A percentile compares a stretch with the other conserved stretches of the same genome.
These are phyloP conservation scores for Vidua macroura DNA, from an alignment of 2,113 vertebrate genomes.

Conservation along the genomic window DNA sequence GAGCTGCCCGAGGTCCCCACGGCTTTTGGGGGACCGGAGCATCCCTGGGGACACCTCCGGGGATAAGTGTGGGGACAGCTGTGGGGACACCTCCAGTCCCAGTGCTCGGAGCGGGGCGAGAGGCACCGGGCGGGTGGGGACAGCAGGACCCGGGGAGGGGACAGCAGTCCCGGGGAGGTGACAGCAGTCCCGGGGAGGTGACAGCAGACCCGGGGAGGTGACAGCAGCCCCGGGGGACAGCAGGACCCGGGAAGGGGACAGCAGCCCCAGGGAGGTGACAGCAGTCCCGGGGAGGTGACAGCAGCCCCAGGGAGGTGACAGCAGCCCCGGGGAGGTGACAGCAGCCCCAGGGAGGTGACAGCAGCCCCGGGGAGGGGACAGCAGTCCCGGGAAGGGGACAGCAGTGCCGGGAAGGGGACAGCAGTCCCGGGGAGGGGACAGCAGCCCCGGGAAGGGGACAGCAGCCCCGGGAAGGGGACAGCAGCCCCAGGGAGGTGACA, in stretches of 20 bases:
- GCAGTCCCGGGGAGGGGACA: no score
- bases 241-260: no score
- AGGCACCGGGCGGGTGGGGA: neutral
- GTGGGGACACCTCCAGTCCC: neutral
- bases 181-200: no score
- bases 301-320: neutral
- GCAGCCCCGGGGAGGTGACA: neutral
- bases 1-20: rapidly evolving
- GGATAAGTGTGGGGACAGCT: neutral
- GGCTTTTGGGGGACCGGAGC: neutral
- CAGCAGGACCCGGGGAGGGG: neutral
- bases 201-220: neutral
- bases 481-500: neutral
- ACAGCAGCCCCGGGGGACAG: rapidly evolving
- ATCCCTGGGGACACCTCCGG: neutral
- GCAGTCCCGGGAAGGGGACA: no score
- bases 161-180: no score
- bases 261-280: neutral
- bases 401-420: no score
- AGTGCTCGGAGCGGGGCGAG: rapidly evolving
- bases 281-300: neutral
- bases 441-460: neutral
- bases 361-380: no score
- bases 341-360: no score
- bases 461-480: neutral